Percentiles rank a stretch among this genome's conserved stretches.
Conservation (phyloP, 2,888 invertebrate genomes). For the Podotricha telesiphe region DNA sequence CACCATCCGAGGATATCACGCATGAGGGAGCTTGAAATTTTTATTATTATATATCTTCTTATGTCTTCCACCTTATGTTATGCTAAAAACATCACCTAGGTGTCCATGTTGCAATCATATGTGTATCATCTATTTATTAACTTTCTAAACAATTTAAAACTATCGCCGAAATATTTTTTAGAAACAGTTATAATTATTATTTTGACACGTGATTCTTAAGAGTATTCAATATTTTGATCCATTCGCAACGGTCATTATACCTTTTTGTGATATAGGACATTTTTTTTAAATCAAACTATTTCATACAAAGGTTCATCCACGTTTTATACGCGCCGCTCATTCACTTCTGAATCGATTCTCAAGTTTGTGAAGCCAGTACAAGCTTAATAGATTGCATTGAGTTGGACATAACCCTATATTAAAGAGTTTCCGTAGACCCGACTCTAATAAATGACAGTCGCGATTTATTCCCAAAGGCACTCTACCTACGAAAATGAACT, state of each 20-base stretch:
- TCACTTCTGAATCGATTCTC: conserved; percentile 22
- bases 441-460: conserved; percentile 63
- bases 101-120: too few species aligned
- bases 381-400: conserved; percentile 63
- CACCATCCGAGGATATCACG: too few species aligned
- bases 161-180: too few species aligned
- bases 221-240: too few species aligned
- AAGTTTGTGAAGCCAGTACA: conserved; percentile 42
- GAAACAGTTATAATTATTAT: too few species aligned
- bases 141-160: too few species aligned
- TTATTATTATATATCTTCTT: not conserved
- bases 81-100: too few species aligned
- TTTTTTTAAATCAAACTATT: not conserved
- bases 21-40: not conserved
- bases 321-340: not conserved
- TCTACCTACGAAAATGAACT: conserved; percentile 46
- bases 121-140: too few species aligned
- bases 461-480: conserved; percentile 54
- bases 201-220: too few species aligned
- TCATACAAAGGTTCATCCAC: not conserved
- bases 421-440: conserved; percentile 63
- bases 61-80: not conserved
- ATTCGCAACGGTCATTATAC: too few species aligned
- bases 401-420: conserved; percentile 61
- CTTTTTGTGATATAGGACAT: not conserved